Conservation (phyloP, 1,140 invertebrate genomes). For the Drosophila sechellia region DNA sequence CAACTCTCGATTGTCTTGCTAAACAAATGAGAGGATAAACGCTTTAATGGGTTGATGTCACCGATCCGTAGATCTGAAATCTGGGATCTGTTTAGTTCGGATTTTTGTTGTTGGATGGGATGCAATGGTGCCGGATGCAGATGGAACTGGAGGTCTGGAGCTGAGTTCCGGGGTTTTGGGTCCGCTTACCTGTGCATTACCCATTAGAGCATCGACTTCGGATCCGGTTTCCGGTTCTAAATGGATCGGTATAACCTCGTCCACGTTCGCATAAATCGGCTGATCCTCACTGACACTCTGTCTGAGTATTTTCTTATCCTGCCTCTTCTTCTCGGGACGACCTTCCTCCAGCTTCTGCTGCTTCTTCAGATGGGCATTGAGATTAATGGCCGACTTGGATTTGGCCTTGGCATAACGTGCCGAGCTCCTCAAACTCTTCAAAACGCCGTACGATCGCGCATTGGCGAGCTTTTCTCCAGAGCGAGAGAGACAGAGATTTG, state of each 20-base stretch:
- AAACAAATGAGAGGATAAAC: slow-evolving; percentile 30
- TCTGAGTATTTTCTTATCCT: slow-evolving; percentile 19
- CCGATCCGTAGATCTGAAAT: slow-evolving; percentile 11
- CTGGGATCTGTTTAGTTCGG: slow-evolving; percentile 21
- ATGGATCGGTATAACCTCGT: slow-evolving; percentile 36
- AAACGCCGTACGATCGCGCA: slow-evolving; percentile 70
- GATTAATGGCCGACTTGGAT: slow-evolving; percentile 72
- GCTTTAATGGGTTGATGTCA: slow-evolving; percentile 37
- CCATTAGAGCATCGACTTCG: slow-evolving; percentile 67
- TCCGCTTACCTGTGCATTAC: slow-evolving; percentile 71
- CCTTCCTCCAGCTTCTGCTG: slow-evolving; percentile 54
- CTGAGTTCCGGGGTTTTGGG: slow-evolving; percentile 19
- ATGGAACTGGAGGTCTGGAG: slow-evolving; percentile 30
- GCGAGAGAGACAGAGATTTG: slow-evolving; percentile 3
- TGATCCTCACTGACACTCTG: slow-evolving; percentile 43
- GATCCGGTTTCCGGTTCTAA: slow-evolving; percentile 16
- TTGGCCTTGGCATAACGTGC: slow-evolving; percentile 68
- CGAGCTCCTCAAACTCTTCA: slow-evolving; percentile 68
- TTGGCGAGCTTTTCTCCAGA: slow-evolving; percentile 61
- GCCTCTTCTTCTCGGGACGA: slow-evolving; percentile 10
- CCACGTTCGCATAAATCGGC: slow-evolving; percentile 64
- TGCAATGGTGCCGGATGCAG: slow-evolving; percentile 39
- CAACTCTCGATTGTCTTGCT: slow-evolving; percentile 32
- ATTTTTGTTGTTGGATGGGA: slow-evolving; percentile 28
- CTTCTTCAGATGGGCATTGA: slow-evolving; percentile 65